Base-by-base conservation (phyloP, 2,113 vertebrate genomes). In the Oncorhynchus keta region DNA sequence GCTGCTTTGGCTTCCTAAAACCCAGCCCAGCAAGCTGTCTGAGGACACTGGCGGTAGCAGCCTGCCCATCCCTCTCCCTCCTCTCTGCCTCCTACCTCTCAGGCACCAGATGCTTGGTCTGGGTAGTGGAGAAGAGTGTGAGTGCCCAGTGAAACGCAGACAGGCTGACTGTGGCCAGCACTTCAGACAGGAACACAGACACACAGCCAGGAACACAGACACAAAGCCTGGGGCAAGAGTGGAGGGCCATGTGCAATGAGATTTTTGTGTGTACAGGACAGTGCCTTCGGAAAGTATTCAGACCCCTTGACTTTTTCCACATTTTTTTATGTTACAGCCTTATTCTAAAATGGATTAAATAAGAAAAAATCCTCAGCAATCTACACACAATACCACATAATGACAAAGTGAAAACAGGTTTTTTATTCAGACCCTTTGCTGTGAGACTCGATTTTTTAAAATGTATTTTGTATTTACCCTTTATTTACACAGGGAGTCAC, bases 161-260 rank as follows among this genome's bases (percentile, higher is more conserved):
- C 76, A 14, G 72, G 66, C 55, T 49, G 64, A 75, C 22, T 16
- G 48, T 13, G 45, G 22, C 81, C 75, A 80, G 51, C 61, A 65
- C 72, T 71, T 62, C 49, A 72, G 70, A 81, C 39, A 48, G 18
- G 9, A 26, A 30, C 72, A 55, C 32, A 64, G 55, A 49, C 55
- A 49, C 55, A 62, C 3, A 1, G 49, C 49, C 39, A 48, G 18
- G 13, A 26, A 30, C 72, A 55, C 32, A 65, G 57, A 51, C 55
- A 49, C 55, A 67, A 5, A 55, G 51, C 77, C 68, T 62, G 24
- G 12, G 75, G 77, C 59, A 65, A 62, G 51, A 67, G 22, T 9
- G 30, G 30, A 22, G n/a, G n/a, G 65, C 11, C 24, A 1, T 74
- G 55, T 65, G 68, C 5, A 16, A 14, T 55, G 51, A 55, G 12